Conservation (phyloP, 1,140 invertebrate genomes). For the Zaprionus davidi region DNA sequence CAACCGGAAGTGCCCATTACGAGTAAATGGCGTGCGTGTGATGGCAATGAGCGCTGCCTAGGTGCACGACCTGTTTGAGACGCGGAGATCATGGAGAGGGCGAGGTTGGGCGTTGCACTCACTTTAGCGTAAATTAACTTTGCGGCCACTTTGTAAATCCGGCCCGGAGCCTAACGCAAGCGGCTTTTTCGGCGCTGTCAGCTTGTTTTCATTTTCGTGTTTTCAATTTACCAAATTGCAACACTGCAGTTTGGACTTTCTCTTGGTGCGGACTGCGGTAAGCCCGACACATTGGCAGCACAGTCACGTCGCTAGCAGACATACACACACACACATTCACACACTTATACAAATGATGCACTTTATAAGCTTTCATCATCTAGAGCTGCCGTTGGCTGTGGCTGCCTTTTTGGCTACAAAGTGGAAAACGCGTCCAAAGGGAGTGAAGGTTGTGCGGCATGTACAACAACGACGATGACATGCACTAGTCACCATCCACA, state of each 20-base stretch:
- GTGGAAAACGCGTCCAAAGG: conserved; percentile 68
- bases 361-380: conserved; percentile 65
- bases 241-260: conserved; percentile 60
- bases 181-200: conserved; percentile 30
- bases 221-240: conserved; percentile 79
- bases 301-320: conserved; percentile 57
- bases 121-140: conserved; percentile 68
- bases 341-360: conserved; percentile 46
- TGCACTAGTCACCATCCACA: conserved; percentile 37
- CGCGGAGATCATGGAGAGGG: background rate
- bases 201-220: conserved; percentile 56
- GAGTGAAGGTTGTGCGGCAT: conserved; percentile 40
- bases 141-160: conserved; percentile 58
- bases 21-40: conserved; percentile 59
- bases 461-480: conserved; percentile 63
- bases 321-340: conserved; percentile 19
- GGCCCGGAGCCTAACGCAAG: background rate
- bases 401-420: conserved; percentile 59
- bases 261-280: conserved; percentile 9
- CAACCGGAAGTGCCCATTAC: conserved; percentile 68
- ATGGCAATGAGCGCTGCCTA: conserved; percentile 32
- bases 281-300: conserved; percentile 51
- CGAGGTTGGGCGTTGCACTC: background rate
- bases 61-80: background rate
- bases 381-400: conserved; percentile 16